Evolutionary conservation across 2,113 vertebrate species (phyloP), one percentile per base, ranked within the genome.

Genomic region (Pitta sordida): DNA sequence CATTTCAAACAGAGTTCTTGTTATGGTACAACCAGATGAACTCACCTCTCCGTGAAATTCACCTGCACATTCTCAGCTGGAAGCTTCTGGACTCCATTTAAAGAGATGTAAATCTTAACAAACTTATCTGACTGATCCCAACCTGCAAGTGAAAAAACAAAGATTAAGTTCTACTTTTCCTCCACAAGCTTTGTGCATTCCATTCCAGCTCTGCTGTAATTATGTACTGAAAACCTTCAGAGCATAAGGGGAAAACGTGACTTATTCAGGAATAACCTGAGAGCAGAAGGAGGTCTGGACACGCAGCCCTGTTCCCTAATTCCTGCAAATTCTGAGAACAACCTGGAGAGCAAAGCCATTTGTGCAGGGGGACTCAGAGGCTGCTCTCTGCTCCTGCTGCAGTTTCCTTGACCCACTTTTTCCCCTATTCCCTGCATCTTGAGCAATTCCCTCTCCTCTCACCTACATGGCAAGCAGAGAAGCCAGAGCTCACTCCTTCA

Each of bases 61-160:
- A 98, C 98, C 79, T 99, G 98, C 58, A 99, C 98, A 10, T 98
- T 99, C 92, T 99, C 99, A 87, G 97, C 46, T 46, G 99, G 97
- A 85, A 99, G 98, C 73, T 98, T 98, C 92, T 99, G 99, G 53
- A 99, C 98, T 86, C 98, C 98, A 95, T 97, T 98, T 95, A 99
- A 95, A 32, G 99, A 99, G 62, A 99, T 97, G 86, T 99, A 99
- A 85, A 99, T 99, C 97, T 99, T 99, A 94, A 99, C 98, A 97
- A 98, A 99, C 75, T 99, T 99, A 46, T 99, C 99, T 19, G 99
- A 99, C 85, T 99, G 99, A 97, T 99, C 99, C 99, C 99, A 99
- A 26, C 98, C 99, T 99, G 96, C n/a, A 96, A 87, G 78, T 17
- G 23, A 78, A 77, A 62, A 60, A 51, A 56, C 26, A 79, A 11